These are phyloP conservation scores for Cyrtonyx montezumae DNA, from an alignment of 2,113 vertebrate genomes.

Conservation along the genomic window DNA sequence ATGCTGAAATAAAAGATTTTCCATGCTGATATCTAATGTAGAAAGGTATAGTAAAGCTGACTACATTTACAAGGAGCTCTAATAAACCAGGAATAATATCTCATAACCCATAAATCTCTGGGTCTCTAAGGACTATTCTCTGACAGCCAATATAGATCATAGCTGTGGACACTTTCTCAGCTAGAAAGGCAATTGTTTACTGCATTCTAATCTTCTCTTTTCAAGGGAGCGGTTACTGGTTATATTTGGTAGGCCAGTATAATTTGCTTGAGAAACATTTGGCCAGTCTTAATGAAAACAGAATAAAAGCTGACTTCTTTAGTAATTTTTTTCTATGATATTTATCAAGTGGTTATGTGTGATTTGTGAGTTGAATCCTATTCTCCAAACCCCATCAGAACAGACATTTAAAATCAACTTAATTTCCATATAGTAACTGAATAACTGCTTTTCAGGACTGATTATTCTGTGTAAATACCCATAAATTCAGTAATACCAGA, in stretches of 20 bases:
- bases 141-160: background rate
- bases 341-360: background rate
- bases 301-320: background rate
- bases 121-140: background rate
- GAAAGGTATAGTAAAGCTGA: background rate
- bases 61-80: background rate
- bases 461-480: background rate
- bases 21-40: background rate
- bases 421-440: background rate
- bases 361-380: background rate
- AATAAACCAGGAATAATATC: background rate
- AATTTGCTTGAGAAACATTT: background rate
- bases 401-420: background rate
- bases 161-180: background rate
- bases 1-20: background rate
- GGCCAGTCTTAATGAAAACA: background rate
- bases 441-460: background rate
- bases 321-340: background rate
- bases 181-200: background rate
- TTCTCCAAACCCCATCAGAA: background rate
- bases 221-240: background rate
- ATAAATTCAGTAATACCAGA: background rate
- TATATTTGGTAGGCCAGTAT: background rate
- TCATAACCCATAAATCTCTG: conserved; percentile 12
- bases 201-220: background rate